These are phyloP conservation scores for Epinephelus moara DNA, from an alignment of 2,113 vertebrate species.

Conservation along the genomic window DNA sequence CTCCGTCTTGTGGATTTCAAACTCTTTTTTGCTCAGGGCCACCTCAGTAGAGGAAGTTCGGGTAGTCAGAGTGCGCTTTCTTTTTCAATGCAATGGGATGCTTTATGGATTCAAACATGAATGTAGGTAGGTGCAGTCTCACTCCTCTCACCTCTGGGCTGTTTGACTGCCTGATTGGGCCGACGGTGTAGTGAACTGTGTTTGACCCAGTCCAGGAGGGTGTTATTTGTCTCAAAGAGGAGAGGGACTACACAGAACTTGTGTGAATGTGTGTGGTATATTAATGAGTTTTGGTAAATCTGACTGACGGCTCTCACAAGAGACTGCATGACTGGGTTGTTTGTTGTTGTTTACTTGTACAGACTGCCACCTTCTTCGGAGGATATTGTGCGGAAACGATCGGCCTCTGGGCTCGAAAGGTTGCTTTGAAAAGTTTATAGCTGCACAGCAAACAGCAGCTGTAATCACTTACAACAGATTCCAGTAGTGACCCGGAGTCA, in stretches of 20 bases:
- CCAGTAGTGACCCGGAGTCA: neutral
- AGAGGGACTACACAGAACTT: too few relatives aligned
- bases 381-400: neutral
- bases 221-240: neutral
- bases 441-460: neutral
- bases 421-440: neutral
- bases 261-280: too few relatives aligned
- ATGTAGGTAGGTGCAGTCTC: neutral
- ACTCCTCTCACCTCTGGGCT: conserved; percentile 7
- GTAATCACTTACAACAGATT: neutral
- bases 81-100: neutral
- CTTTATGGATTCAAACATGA: neutral
- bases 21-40: conserved; percentile 23
- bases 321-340: too few relatives aligned
- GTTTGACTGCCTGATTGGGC: neutral
- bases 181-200: conserved; percentile 25
- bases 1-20: conserved; percentile 24
- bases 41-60: neutral
- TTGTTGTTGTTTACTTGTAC: neutral
- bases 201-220: conserved; percentile 15
- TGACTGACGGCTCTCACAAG: too few relatives aligned
- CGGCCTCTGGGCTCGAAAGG: neutral
- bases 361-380: neutral
- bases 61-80: neutral
- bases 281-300: too few relatives aligned